Base-by-base conservation (phyloP, 1,140 invertebrate species). In the Dendrolimus punctatus region DNA sequence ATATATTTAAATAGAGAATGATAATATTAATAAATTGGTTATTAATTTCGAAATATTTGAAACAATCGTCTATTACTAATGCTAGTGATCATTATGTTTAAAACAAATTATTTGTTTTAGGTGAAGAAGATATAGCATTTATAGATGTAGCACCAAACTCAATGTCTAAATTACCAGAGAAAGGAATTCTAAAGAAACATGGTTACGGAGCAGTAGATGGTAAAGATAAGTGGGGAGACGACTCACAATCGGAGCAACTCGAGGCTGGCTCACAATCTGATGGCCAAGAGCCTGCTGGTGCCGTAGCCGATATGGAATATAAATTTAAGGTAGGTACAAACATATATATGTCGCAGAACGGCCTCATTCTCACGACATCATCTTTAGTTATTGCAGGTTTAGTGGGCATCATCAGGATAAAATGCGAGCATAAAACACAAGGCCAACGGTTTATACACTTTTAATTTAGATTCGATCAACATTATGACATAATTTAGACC, bases 141-240 rank as follows among this genome's bases (percentile, higher is more conserved):
- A 94, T 95, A 80, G 94, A 95, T 81, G 89, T 95, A 47, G 91
- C 91, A 63, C 90, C 91, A 41, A 94, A 94, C 84, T 94, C 91
- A 73, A 89, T 93, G 71, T 87, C 91, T 60, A 94, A 94, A 77
- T 84, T 93, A 61, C 93, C 95, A 71, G 95, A 96, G 80, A 95
- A 95, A 80, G 96, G 96, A 64, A 93, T 97, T 76, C 92, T 97
- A 85, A 96, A 96, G 89, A 95, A 95, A 80, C 93, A 93, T 75
- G 90, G 91, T 62, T 95, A 95, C 71, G 92, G 94, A 66, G 91
- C 92, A 71, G 90, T 93, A 71, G 91, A 91, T 71, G 89, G 89
- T 60, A 91, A 91, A 73, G 89, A 90, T 61, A 92, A 93, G 73
- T 91, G 90, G 88, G 90, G 89, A 9, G 93, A 94, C 55, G 91